Conservation (phyloP, 2,888 invertebrate species). For the Monopis laevigella region DNA sequence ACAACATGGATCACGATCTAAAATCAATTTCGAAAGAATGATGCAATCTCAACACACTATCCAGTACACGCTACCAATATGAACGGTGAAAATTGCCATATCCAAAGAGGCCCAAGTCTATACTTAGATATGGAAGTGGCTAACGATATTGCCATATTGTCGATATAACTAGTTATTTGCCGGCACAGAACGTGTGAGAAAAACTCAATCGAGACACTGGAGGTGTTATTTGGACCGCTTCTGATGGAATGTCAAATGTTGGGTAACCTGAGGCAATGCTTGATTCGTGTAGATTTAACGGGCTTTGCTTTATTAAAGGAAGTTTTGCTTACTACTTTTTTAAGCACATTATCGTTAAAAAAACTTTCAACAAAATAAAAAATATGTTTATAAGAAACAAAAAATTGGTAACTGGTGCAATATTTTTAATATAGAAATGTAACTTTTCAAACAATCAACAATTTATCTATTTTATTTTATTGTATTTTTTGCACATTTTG, state of each 20-base stretch:
- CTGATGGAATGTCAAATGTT: slow-evolving; percentile 53
- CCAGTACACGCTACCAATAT: slow-evolving; percentile 50
- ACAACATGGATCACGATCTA: slow-evolving; percentile 16
- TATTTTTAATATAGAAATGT: no score
- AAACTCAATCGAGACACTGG: slow-evolving; percentile 43
- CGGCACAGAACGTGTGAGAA: slow-evolving; percentile 63
- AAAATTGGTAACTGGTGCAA: no score
- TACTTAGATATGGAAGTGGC: slow-evolving; percentile 16
- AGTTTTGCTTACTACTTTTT: no score
- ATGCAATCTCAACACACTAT: slow-evolving; percentile 43
- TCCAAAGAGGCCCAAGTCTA: slow-evolving; percentile 24
- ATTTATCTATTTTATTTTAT: no score
- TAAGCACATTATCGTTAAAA: no score
- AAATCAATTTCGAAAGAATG: slow-evolving; percentile 56
- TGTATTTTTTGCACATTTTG: no score
- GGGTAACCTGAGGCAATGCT: slow-evolving; percentile 3
- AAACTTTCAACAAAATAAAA: no score
- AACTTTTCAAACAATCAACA: no score
- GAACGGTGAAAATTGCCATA: slow-evolving; percentile 55
- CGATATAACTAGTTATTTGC: slow-evolving; percentile 56
- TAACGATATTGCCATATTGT: slow-evolving; percentile 55
- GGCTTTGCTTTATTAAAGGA: no score
- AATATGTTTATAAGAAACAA: no score
- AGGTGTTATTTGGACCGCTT: slow-evolving; percentile 43
- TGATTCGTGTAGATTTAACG: slow-evolving; percentile 4